Evolutionary conservation across 2,113 vertebrate species (phyloP).

Genomic region (Phasianus colchicus): DNA sequence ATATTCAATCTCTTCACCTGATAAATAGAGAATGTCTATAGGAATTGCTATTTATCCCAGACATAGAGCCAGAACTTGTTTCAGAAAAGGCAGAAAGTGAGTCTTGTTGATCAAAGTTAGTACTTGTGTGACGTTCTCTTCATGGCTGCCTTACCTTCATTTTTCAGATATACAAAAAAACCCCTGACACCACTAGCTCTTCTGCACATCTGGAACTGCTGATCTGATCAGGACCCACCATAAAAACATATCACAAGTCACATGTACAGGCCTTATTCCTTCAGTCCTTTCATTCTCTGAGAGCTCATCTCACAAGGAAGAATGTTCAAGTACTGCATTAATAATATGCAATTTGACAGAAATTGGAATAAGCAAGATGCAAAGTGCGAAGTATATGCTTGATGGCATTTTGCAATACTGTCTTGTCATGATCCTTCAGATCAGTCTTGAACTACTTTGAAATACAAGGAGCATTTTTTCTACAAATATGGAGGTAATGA

Average conservation of each 20-base stretch:
- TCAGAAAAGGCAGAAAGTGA: not conserved
- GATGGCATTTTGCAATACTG: not conserved
- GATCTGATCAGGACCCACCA: not conserved
- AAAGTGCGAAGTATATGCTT: not conserved
- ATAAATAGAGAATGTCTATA: not conserved
- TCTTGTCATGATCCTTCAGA: not conserved
- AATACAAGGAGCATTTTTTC: not conserved
- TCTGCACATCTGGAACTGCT: not conserved
- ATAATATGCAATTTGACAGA: not conserved
- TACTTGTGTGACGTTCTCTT: not conserved
- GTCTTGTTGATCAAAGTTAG: not conserved
- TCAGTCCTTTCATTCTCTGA: not conserved
- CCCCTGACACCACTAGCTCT: not conserved
- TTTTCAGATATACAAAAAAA: not conserved
- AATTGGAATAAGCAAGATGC: not conserved
- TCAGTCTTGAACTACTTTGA: not conserved
- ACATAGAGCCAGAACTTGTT: not conserved
- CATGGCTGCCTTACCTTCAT: not conserved
- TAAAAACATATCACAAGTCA: not conserved
- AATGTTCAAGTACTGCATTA: not conserved
- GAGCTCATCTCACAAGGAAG: not conserved
- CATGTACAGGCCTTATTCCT: not conserved
- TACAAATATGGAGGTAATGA: not conserved
- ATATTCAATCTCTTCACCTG: not conserved
- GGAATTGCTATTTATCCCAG: not conserved